phyloP scores from a whole-genome alignment of 2,888 invertebrate genomes.

The Rotaria sp. region DNA sequence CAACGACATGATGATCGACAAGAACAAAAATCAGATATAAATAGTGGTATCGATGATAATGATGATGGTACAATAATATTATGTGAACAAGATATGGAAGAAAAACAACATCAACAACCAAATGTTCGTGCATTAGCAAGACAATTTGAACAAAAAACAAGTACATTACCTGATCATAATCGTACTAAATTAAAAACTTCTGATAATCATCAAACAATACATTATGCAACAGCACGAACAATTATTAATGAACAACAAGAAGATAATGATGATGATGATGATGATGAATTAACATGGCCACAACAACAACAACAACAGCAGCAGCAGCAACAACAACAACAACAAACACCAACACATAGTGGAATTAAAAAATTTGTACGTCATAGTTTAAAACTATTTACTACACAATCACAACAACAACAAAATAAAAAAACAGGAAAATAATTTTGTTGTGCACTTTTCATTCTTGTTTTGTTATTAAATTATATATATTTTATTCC shows the following conservation, averaged over 20 bases:
- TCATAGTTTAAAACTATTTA: background rate
- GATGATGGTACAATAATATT: background rate
- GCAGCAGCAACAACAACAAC: background rate
- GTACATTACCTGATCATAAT: background rate
- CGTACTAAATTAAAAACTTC: background rate
- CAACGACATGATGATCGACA: background rate
- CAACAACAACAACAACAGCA: background rate
- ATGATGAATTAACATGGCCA: background rate
- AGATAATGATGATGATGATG: too few relatives aligned
- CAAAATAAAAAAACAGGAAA: background rate
- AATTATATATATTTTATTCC: background rate
- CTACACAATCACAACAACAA: background rate
- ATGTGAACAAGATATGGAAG: background rate
- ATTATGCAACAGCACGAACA: background rate
- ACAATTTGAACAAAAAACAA: slow-evolving; percentile 3
- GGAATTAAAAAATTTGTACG: slow-evolving; percentile 3
- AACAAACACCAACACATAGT: background rate
- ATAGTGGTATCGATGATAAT: background rate
- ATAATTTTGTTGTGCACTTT: background rate
- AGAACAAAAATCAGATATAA: background rate
- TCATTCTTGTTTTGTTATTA: background rate
- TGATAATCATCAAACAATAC: background rate
- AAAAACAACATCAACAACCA: background rate
- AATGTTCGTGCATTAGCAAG: background rate
- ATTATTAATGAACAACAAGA: background rate